A percentile compares a stretch with the other conserved stretches of the same genome.
Conservation (phyloP, 2,113 vertebrate genomes). For the Jacana jacana region DNA sequence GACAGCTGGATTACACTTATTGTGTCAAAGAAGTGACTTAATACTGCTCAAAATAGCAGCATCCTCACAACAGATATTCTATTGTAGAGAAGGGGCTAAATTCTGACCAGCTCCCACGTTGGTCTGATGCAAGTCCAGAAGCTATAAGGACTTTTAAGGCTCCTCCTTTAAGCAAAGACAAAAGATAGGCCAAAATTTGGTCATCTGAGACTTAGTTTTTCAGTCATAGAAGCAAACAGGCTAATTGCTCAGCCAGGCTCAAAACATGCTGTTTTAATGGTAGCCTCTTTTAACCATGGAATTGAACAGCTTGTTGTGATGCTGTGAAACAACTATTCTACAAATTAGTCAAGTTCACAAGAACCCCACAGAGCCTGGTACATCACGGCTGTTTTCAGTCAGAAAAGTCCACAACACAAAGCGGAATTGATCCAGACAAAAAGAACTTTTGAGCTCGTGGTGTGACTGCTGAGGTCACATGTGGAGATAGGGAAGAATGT, state of each 20-base stretch:
- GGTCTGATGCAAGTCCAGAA: background rate
- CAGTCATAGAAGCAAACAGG: background rate
- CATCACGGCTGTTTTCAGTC: background rate
- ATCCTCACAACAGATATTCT: background rate
- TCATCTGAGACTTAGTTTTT: background rate
- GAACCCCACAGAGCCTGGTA: background rate
- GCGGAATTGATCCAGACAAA: background rate
- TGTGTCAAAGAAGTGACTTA: background rate
- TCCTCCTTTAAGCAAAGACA: background rate
- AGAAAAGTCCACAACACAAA: background rate
- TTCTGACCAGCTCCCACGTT: background rate
- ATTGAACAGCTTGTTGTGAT: background rate
- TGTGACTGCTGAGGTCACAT: conserved; percentile 17
- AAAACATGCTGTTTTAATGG: fast-evolving
- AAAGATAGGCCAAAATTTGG: background rate
- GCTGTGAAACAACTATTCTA: background rate
- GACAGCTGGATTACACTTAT: background rate
- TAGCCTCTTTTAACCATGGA: background rate
- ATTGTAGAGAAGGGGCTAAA: background rate
- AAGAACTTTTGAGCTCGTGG: background rate
- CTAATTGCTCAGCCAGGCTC: background rate
- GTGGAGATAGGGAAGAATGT: background rate
- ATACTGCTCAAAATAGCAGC: background rate
- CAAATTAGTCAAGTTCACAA: background rate
- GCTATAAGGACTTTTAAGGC: background rate